Base-by-base conservation (phyloP, 37 sponge, comb jelly and placozoan genomes). In the Chondrilla cf. caribensis region DNA sequence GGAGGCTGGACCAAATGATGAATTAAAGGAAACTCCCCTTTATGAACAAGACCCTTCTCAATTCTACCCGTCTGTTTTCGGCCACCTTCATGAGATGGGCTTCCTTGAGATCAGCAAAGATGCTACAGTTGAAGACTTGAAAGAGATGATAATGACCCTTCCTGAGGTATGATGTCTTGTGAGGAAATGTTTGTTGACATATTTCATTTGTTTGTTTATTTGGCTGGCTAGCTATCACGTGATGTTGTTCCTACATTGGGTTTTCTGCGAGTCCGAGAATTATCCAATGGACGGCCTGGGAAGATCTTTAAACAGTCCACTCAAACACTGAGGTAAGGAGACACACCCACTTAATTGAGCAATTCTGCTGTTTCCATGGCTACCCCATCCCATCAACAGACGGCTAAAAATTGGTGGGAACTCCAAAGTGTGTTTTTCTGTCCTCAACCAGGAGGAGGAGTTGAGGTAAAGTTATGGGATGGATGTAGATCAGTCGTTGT, bases 41-140 rank as follows among this genome's bases (percentile, higher is more conserved):
- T 78, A 87, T 26, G 85, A 84, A 31, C 64, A 51, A 19, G 68
- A 81, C 28, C 92, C 88, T 0, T 37, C 83, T 0, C 58, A 73
- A 22, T 84, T 42, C 58, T 83, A 86, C 59, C 92, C 86, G 40
- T 84, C 81, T 54, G 54, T 85, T 31, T 78, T 60, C 29, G 89
- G 86, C 0, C 5, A 1, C 0, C 14, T 92, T 3, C 18, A n/a
- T 36, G 47, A 68, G 17, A 9, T 94, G 25, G 94, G 88, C 3
- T 17, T 55, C 7, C 54, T 94, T 6, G 86, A 86, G 70, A 76
- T 94, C 67, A 78, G 33, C 38, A 77, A 67, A 39, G 86, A 90
- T 19, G 81, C 86, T 28, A 85, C 94, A 29, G 36, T 94, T 0
- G 80, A 87, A 2, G 94, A 90, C 17, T 84, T 94, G 35, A 94